These are phyloP conservation scores for Cassiopea xamachana DNA, from an alignment of 30 jellyfish, hydroid and myxozoan species.

Conservation along the genomic window DNA sequence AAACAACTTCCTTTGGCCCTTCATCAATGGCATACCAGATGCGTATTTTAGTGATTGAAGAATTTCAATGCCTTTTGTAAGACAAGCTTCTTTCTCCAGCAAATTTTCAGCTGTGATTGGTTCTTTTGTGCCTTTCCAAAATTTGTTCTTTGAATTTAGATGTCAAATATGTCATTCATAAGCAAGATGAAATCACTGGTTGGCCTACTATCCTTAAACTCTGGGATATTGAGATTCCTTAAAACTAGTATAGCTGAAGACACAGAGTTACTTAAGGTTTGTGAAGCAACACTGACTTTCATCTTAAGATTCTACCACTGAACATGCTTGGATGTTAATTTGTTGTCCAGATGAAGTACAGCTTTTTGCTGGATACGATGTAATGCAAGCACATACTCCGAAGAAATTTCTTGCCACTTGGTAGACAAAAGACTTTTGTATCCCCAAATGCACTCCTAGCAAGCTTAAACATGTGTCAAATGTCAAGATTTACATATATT, in stretches of 20 bases:
- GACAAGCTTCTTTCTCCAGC: not conserved
- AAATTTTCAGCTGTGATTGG: conserved; percentile 39
- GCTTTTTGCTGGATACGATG: conserved; percentile 38
- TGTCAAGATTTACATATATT: conserved; percentile 11
- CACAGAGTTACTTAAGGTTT: conserved; percentile 56
- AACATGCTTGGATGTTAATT: conserved; percentile 33
- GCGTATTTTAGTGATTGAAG: conserved; percentile 17
- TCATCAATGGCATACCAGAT: not conserved
- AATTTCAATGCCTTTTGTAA: not conserved
- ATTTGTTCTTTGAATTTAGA: conserved; percentile 54
- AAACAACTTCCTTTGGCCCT: conserved; percentile 46
- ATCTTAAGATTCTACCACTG: conserved; percentile 62
- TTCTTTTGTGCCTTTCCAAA: conserved; percentile 32
- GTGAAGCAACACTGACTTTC: conserved; percentile 73
- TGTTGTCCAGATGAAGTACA: conserved; percentile 34
- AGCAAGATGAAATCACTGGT: conserved; percentile 44
- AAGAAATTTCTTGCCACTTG: conserved; percentile 2
- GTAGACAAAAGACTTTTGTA: not conserved
- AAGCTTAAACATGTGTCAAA: conserved; percentile 45
- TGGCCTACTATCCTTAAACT: conserved; percentile 41
- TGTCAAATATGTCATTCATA: conserved; percentile 44
- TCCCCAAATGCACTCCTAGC: conserved; percentile 31
- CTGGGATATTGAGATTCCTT: conserved; percentile 9
- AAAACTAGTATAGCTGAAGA: conserved; percentile 51
- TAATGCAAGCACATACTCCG: conserved; percentile 32